phyloP scores from a whole-genome alignment of 2,888 invertebrate species.

The Dasysyrphus albostriatus region DNA sequence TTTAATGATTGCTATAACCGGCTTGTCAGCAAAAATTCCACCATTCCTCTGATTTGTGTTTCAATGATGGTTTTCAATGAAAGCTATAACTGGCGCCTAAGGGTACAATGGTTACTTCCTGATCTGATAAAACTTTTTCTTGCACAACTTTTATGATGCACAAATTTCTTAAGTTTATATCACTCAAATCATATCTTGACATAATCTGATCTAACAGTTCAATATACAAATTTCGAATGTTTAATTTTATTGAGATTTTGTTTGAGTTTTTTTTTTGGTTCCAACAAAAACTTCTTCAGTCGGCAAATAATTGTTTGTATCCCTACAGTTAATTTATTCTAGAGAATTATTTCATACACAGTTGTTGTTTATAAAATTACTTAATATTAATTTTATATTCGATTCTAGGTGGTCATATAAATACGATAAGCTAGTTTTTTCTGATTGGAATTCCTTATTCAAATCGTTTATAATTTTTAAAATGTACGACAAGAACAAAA shows the following conservation, averaged over 20 bases:
- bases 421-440: background rate
- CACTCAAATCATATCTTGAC: background rate
- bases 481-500: background rate
- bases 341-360: background rate
- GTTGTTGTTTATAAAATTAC: background rate
- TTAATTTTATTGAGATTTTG: background rate
- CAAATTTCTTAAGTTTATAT: background rate
- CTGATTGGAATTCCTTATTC: background rate
- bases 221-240: background rate
- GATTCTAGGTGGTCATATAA: background rate
- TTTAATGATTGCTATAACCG: too few relatives aligned
- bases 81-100: too few relatives aligned
- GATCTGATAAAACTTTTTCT: background rate
- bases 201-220: background rate
- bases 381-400: background rate
- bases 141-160: background rate
- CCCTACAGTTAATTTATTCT: background rate
- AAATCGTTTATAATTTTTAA: constrained; percentile 1
- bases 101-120: constrained; percentile 13
- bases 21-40: too few relatives aligned
- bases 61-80: too few relatives aligned
- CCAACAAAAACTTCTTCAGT: background rate
- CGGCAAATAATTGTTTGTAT: background rate
- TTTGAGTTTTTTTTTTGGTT: background rate
- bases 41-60: too few relatives aligned